Conservation (phyloP, 2,797 vertebrate species). For the Eidolon dupreanum region DNA sequence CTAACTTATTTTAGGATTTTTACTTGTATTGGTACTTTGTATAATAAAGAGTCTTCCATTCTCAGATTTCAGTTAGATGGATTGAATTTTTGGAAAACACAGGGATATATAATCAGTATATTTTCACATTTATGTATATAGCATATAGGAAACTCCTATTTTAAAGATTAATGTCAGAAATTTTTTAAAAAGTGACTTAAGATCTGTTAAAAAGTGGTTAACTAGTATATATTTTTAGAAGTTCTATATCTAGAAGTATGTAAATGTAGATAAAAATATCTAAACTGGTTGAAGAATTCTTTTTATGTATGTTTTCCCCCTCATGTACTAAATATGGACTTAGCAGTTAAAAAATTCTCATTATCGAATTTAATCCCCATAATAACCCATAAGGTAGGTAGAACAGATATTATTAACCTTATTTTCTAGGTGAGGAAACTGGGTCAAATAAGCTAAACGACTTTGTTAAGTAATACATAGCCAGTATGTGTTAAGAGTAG, state of each 20-base stretch:
- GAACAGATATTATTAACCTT: not conserved
- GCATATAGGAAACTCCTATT: not conserved
- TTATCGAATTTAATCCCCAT: not conserved
- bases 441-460: not conserved
- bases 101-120: not conserved
- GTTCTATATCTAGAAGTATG: not conserved
- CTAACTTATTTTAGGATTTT: constrained; percentile 10
- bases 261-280: constrained; percentile 48
- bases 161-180: constrained; percentile 11
- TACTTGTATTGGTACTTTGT: not conserved
- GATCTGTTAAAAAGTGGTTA: not conserved
- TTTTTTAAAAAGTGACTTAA: not conserved
- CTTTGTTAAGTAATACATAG: not conserved
- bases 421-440: not conserved
- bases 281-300: constrained; percentile 8
- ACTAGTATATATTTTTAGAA: constrained; percentile 27
- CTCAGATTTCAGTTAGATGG: constrained; percentile 33
- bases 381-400: not conserved
- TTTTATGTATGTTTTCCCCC: not conserved
- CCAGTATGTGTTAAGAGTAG: not conserved
- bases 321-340: not conserved
- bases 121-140: constrained; percentile 17
- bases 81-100: not conserved
- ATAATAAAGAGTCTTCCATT: not conserved
- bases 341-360: not conserved